Evolutionary conservation across 2,797 vertebrate genomes (phyloP).

Genomic region (Periophthalmus magnuspinnatus): DNA sequence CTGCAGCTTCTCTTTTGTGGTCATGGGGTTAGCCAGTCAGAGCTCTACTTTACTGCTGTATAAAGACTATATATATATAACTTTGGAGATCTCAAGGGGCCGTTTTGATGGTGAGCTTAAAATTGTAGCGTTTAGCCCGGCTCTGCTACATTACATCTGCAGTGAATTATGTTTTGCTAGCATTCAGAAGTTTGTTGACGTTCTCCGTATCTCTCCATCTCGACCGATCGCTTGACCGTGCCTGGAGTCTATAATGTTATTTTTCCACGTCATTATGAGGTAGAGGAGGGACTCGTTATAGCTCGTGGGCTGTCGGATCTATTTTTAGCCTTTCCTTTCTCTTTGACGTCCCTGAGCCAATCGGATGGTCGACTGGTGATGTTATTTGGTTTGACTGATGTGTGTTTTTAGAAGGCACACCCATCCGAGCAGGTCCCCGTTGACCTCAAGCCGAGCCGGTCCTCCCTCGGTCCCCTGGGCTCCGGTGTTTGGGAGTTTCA

Average conservation of each 20-base stretch:
- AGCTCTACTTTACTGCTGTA: constrained; percentile 56
- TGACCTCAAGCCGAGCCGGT: constrained; percentile 38
- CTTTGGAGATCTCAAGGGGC: constrained; percentile 46
- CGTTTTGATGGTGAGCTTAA: constrained; percentile 59
- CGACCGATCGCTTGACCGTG: constrained; percentile 32
- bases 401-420: constrained; percentile 51
- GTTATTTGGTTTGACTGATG: constrained; percentile 46
- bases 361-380: constrained; percentile 37
- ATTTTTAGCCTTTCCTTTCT: constrained; percentile 61
- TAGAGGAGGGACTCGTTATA: constrained; percentile 57
- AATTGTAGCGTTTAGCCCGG: constrained; percentile 58
- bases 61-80: constrained; percentile 74
- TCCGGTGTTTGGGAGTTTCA: constrained; percentile 52
- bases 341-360: constrained; percentile 38
- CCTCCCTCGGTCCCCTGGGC: constrained; percentile 13
- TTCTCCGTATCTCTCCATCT: constrained; percentile 15
- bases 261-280: constrained; percentile 24
- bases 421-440: constrained; percentile 50
- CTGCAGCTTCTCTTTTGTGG: constrained; percentile 63
- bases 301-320: constrained; percentile 47
- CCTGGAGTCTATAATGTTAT: constrained; percentile 25
- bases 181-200: constrained; percentile 57
- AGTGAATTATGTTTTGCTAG: constrained; percentile 51
- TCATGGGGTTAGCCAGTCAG: constrained; percentile 44
- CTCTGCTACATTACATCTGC: constrained; percentile 62